These are phyloP conservation scores for Eremophila alpestris DNA, from an alignment of 2,797 vertebrate genomes.

Conservation along the genomic window DNA sequence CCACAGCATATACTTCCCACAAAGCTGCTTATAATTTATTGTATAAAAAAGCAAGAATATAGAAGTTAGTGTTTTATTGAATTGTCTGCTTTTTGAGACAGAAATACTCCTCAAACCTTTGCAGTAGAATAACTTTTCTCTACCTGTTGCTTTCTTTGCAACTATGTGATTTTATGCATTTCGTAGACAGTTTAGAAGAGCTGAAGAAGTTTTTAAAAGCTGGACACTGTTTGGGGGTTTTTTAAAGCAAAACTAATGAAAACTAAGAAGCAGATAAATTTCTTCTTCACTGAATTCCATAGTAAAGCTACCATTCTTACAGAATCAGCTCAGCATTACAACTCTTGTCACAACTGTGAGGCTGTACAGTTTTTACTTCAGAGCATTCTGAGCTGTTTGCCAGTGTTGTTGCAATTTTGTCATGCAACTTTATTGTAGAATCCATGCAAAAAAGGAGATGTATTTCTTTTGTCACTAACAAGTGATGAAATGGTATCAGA, in stretches of 20 bases:
- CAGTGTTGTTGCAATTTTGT: not conserved
- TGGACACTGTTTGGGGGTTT: not conserved
- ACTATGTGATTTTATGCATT: not conserved
- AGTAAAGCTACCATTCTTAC: not conserved
- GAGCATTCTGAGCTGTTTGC: not conserved
- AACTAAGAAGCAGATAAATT: not conserved
- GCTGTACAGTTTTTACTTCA: not conserved
- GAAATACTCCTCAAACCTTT: not conserved
- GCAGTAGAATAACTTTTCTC: not conserved
- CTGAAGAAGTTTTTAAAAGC: not conserved
- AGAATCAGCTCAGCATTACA: not conserved
- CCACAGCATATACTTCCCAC: not conserved
- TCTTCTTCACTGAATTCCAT: not conserved
- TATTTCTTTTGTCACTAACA: not conserved
- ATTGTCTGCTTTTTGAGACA: not conserved
- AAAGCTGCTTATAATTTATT: not conserved
- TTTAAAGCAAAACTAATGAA: not conserved
- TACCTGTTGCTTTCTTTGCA: not conserved
- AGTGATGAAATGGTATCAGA: not conserved
- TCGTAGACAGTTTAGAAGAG: not conserved
- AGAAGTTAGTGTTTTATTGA: not conserved
- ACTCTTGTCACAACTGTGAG: not conserved
- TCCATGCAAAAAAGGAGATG: not conserved
- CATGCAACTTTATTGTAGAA: not conserved
- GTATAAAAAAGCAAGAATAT: not conserved